Base-by-base conservation (phyloP, 2,888 invertebrate species). In the Spodoptera picta region DNA sequence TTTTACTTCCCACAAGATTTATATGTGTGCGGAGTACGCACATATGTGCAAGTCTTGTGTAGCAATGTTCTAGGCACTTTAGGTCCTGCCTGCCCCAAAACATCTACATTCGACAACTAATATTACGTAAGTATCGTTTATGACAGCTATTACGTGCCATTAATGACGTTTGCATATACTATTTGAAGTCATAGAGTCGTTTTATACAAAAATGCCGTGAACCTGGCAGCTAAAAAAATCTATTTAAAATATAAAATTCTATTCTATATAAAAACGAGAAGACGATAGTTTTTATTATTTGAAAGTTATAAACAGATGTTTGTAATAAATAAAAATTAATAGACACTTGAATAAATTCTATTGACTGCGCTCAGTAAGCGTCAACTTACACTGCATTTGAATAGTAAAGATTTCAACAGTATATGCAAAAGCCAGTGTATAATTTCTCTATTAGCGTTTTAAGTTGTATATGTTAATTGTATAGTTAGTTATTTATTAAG, bases 401-500 rank as follows among this genome's bases (percentile, higher is more conserved):
- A 36, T 7, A 36, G 7, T 3, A 45, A 51, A 27, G 10, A 43
- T 59, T 66, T 59, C 5, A 49, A 50, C 56, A 75, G 65, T 58
- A 63, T 23, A 1, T 36, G 61, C 43, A 57, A 65, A 49, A 56
- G 42, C 27, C 54, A 45, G 11, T 67, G 73, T 80, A 74, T 58
- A 69, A 61, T 74, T 77, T 75, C 55, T 68, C 63, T 59, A 11
- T 50, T 80, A 77, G 58, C 19, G 45, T 84, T 70, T 19, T 80
- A 84, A 83, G 80, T 67, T 80, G 77, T 83, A 87, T 80, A 82
- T 79, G 55, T 84, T 71, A 75, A 75, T 75, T 87, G 82, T 87
- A 85, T 80, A 86, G 82, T 83, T 84, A 90, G 89, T 89, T 89
- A 89, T 89, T 89, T 87, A 80, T 79, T 88, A 90, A 88, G 88